phyloP scores from a whole-genome alignment of 2,888 invertebrate species.

The Sesamia inferens region DNA sequence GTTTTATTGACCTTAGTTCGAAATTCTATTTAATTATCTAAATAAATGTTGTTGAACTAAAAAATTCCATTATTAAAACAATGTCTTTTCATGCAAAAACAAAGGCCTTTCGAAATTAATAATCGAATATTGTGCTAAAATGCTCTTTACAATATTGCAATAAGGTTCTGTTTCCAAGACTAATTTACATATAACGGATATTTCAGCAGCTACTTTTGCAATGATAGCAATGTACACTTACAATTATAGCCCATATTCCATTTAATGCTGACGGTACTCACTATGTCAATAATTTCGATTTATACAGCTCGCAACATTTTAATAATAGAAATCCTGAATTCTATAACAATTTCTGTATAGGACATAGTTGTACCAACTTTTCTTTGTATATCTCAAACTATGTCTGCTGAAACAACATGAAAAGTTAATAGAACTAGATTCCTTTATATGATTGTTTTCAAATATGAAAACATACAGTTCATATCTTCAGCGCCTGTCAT shows the following conservation, averaged over 20 bases:
- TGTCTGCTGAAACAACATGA: conserved; percentile 55
- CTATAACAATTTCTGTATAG: conserved; percentile 62
- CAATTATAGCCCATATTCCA: conserved; percentile 53
- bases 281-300: conserved; percentile 63
- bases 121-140: conserved; percentile 33
- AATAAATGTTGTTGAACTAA: conserved; percentile 46
- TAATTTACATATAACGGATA: conserved; percentile 43
- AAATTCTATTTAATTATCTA: conserved; percentile 39
- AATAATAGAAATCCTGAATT: conserved; percentile 63
- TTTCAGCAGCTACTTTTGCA: conserved; percentile 44
- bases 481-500: conserved; percentile 73
- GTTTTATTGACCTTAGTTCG: conserved; percentile 44
- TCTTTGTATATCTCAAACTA: conserved; percentile 59
- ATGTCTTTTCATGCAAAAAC: conserved; percentile 40
- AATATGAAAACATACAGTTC: conserved; percentile 85
- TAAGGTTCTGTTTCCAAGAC: conserved; percentile 41
- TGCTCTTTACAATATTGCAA: conserved; percentile 35
- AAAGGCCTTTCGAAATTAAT: conserved; percentile 40
- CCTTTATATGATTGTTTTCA: conserved; percentile 82
- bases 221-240: conserved; percentile 70
- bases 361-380: conserved; percentile 50
- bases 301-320: conserved; percentile 66
- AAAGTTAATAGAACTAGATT: conserved; percentile 66
- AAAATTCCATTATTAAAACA: conserved; percentile 36
- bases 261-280: conserved; percentile 55